Conservation (phyloP, 2,888 invertebrate species). For the Luperina nickerlii region DNA sequence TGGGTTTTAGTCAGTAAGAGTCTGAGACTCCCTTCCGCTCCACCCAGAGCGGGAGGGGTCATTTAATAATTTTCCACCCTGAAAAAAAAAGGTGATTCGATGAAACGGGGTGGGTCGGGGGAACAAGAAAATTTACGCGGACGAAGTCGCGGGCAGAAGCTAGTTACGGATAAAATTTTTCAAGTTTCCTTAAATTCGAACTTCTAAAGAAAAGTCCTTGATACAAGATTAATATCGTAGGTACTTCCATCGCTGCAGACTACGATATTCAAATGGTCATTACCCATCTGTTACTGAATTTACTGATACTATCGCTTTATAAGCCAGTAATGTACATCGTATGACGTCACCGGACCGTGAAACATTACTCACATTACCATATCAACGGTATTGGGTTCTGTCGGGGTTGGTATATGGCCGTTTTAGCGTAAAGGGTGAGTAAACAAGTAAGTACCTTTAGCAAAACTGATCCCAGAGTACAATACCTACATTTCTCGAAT, state of each 20-base stretch:
- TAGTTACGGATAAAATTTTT: background rate
- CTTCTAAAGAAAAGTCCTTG: background rate
- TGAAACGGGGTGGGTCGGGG: no score
- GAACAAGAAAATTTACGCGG: background rate
- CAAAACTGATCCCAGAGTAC: background rate
- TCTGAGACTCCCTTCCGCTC: no score
- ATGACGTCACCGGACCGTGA: constrained; percentile 60
- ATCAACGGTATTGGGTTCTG: constrained; percentile 76
- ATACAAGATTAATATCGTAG: background rate
- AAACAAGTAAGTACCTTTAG: background rate
- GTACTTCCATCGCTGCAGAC: background rate
- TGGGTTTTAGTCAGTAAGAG: no score
- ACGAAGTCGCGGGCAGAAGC: background rate
- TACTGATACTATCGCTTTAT: constrained; percentile 64
- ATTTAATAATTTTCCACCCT: no score
- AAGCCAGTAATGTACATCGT: constrained; percentile 62
- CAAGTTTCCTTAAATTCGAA: background rate
- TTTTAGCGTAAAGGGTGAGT: background rate
- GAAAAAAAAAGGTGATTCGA: no score
- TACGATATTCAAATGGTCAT: constrained; percentile 38
- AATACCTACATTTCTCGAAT: background rate
- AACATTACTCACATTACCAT: constrained; percentile 73
- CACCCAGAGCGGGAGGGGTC: no score
- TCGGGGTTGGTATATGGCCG: constrained; percentile 7
- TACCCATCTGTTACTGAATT: constrained; percentile 65